These are phyloP conservation scores for Furcifer pardalis DNA, from an alignment of 2,797 vertebrate genomes.

Conservation along the genomic window DNA sequence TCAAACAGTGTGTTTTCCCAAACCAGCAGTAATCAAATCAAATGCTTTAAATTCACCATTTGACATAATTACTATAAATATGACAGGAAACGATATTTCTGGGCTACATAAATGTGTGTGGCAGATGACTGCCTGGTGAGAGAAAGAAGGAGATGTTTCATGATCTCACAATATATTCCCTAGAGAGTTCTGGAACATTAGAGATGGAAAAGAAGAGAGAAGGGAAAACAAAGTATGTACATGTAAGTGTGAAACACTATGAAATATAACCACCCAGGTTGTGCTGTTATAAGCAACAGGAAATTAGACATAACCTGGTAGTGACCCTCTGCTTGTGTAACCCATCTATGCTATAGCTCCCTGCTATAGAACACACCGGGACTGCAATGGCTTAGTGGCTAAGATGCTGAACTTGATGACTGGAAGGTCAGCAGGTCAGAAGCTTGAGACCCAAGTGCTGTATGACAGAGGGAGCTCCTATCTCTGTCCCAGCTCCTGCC, in stretches of 20 bases:
- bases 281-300: not conserved
- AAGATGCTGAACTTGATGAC: too few relatives aligned
- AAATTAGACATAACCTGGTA: not conserved
- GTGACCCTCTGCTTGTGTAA: not conserved
- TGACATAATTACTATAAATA: slow-evolving; percentile 75
- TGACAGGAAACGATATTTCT: slow-evolving; percentile 69
- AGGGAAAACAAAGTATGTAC: not conserved
- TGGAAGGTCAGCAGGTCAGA: too few relatives aligned
- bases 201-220: not conserved
- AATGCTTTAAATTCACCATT: slow-evolving; percentile 78
- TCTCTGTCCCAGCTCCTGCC: too few relatives aligned
- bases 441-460: too few relatives aligned
- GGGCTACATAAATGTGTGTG: slow-evolving; percentile 42
- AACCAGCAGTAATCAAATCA: slow-evolving; percentile 76
- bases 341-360: not conserved
- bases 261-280: not conserved
- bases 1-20: slow-evolving; percentile 79
- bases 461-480: too few relatives aligned
- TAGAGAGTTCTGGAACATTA: not conserved
- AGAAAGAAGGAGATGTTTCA: not conserved
- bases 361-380: too few relatives aligned
- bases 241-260: not conserved
- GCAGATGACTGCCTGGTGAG: slow-evolving; percentile 42
- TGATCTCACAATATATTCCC: slow-evolving; percentile 24
- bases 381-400: too few relatives aligned